These are phyloP conservation scores for Andrena camellia DNA, from an alignment of 2,888 invertebrate species.

Conservation along the genomic window DNA sequence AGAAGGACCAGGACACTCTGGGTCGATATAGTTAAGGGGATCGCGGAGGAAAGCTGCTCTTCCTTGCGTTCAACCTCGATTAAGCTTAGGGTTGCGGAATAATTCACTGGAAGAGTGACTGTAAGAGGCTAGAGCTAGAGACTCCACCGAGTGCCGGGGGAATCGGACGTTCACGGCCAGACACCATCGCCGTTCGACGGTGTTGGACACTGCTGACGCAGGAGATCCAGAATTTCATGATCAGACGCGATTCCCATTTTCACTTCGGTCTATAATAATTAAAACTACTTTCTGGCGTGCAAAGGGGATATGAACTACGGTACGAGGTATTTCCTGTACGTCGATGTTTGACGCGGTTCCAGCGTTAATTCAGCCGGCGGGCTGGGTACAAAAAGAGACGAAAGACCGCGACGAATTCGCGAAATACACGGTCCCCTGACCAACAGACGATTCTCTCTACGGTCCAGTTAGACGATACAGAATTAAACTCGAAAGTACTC, in stretches of 20 bases:
- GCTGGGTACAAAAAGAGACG: conserved; percentile 26
- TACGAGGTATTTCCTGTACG: neutral
- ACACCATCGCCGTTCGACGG: neutral
- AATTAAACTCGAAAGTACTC: conserved; percentile 62
- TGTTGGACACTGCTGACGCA: neutral
- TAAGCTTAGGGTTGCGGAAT: conserved; percentile 8
- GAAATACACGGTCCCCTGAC: conserved; percentile 47
- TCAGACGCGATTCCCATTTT: neutral
- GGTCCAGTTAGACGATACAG: conserved; percentile 67
- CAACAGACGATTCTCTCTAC: conserved; percentile 60
- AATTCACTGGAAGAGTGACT: conserved; percentile 2
- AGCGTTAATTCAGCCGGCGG: conserved; percentile 29
- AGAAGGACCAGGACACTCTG: conserved; percentile 18
- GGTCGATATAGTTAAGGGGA: conserved; percentile 7
- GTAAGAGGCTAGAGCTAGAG: neutral
- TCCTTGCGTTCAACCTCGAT: conserved; percentile 27
- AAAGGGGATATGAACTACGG: neutral
- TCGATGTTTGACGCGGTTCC: conserved; percentile 20
- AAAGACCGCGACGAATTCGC: conserved; percentile 34
- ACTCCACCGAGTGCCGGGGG: neutral
- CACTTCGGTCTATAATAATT: neutral
- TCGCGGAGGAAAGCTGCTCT: conserved; percentile 17
- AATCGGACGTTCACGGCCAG: neutral
- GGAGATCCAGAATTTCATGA: neutral
- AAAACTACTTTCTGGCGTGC: neutral